phyloP scores from a whole-genome alignment of 2,888 invertebrate genomes.

The Cheilosia soror region DNA sequence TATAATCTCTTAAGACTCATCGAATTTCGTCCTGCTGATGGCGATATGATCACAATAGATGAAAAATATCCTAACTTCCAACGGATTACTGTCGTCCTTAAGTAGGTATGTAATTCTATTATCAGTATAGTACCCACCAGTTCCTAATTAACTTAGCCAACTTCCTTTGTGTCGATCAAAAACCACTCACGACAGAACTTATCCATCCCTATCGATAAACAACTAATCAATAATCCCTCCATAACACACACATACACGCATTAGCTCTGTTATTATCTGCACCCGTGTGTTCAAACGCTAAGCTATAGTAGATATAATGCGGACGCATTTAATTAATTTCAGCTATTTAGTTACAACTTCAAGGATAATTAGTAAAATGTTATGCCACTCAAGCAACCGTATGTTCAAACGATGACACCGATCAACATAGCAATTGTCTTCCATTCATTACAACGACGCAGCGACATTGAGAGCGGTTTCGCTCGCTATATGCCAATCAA shows the following conservation, averaged over 20 bases:
- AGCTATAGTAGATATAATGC: slow-evolving; percentile 39
- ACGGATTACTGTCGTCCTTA: too few species aligned
- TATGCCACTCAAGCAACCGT: slow-evolving; percentile 60
- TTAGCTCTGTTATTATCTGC: slow-evolving; percentile 23
- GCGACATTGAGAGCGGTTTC: slow-evolving; percentile 58
- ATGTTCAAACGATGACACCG: slow-evolving; percentile 29
- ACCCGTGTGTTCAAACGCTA: slow-evolving; percentile 28
- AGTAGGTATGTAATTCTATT: too few species aligned
- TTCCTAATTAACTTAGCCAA: slow-evolving; percentile 64
- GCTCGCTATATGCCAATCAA: slow-evolving; percentile 57
- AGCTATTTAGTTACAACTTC: slow-evolving; percentile 72
- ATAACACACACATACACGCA: background rate
- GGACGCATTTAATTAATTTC: slow-evolving; percentile 71
- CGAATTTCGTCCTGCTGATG: too few species aligned
- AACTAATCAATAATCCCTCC: slow-evolving; percentile 37
- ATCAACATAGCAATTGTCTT: slow-evolving; percentile 60
- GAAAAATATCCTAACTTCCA: too few species aligned
- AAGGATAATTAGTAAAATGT: slow-evolving; percentile 73
- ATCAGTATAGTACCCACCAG: slow-evolving; percentile 5
- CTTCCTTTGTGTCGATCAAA: slow-evolving; percentile 61
- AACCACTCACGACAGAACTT: slow-evolving; percentile 61
- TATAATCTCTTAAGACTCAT: too few species aligned
- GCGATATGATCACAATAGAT: too few species aligned
- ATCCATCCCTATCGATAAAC: slow-evolving; percentile 10
- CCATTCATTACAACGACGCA: slow-evolving; percentile 44